Percentiles rank a stretch among this genome's conserved stretches.
These are phyloP conservation scores for Arrhamphus sclerolepis DNA, from an alignment of 2,797 vertebrate genomes.

Conservation along the genomic window DNA sequence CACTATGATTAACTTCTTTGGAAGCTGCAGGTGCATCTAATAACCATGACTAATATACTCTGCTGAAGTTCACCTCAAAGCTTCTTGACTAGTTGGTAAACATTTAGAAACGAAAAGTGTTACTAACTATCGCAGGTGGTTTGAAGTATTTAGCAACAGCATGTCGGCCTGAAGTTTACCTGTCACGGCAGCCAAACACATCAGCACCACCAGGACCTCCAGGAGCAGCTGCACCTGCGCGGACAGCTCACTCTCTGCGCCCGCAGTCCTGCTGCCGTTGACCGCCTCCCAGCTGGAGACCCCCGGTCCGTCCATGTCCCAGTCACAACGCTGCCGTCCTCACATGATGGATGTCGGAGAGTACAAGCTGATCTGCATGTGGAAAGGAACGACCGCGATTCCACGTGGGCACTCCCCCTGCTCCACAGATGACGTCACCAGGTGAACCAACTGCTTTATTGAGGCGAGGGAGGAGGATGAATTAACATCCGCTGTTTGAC, in stretches of 20 bases:
- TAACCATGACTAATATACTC: too few species aligned
- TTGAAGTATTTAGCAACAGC: too few species aligned
- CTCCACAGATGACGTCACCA: conserved; percentile 34
- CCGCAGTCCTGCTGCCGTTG: conserved; percentile 53
- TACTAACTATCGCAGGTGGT: too few species aligned
- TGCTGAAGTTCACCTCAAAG: too few species aligned
- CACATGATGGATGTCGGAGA: conserved; percentile 18
- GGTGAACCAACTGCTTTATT: conserved; percentile 35
- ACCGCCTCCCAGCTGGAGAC: conserved; percentile 24
- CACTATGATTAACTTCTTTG: too few species aligned
- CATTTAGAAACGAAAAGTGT: too few species aligned
- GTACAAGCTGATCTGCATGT: not conserved
- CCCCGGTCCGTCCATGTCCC: conserved; percentile 62
- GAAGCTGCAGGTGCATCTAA: too few species aligned
- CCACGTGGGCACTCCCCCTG: conserved; percentile 12
- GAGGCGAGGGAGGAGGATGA: conserved; percentile 15
- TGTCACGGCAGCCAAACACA: conserved; percentile 80
- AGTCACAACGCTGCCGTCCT: not conserved
- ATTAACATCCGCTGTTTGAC: conserved; percentile 36
- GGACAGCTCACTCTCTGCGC: conserved; percentile 2
- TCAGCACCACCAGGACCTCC: conserved; percentile 81
- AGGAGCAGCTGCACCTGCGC: conserved; percentile 65
- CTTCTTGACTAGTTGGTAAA: too few species aligned
- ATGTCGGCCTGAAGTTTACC: conserved; percentile 55
- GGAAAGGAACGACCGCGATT: conserved; percentile 8